phyloP scores from a whole-genome alignment of 1,140 invertebrate species.

The Globodera rostochiensis region DNA sequence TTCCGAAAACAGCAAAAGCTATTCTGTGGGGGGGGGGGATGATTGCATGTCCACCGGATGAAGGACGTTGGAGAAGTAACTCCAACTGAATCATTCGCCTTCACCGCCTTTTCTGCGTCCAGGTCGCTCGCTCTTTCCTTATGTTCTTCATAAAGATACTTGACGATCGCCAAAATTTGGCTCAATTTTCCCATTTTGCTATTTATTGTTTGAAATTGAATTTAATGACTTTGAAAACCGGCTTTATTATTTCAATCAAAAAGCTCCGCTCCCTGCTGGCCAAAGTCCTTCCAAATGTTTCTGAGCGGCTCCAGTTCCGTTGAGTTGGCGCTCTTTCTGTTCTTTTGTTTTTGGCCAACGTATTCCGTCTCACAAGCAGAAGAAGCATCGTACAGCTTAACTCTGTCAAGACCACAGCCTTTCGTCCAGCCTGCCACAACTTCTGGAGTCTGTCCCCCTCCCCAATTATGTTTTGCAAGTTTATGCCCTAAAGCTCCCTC shows the following conservation, averaged over 20 bases:
- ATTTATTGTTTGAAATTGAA: too few species aligned
- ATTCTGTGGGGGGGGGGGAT: not conserved
- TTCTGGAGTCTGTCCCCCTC: not conserved
- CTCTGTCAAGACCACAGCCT: not conserved
- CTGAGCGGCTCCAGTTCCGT: not conserved
- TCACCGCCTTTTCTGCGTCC: not conserved
- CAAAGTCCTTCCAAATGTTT: not conserved
- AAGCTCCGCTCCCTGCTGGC: too few species aligned
- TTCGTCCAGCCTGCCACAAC: not conserved
- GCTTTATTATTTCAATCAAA: too few species aligned
- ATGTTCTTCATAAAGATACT: too few species aligned
- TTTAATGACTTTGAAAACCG: too few species aligned
- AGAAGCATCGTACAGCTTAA: not conserved
- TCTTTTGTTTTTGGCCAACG: not conserved
- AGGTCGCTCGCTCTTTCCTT: too few species aligned
- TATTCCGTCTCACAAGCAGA: not conserved
- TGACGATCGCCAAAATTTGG: not conserved
- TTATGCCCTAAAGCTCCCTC: not conserved
- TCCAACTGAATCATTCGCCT: too few species aligned
- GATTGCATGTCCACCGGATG: not conserved
- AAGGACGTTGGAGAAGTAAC: too few species aligned
- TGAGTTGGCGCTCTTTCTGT: not conserved
- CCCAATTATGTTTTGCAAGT: not conserved
- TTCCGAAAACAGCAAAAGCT: too few species aligned
- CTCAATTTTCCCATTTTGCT: too few species aligned